Conservation (phyloP, 2,888 invertebrate species). For the Cistogaster globosa region DNA sequence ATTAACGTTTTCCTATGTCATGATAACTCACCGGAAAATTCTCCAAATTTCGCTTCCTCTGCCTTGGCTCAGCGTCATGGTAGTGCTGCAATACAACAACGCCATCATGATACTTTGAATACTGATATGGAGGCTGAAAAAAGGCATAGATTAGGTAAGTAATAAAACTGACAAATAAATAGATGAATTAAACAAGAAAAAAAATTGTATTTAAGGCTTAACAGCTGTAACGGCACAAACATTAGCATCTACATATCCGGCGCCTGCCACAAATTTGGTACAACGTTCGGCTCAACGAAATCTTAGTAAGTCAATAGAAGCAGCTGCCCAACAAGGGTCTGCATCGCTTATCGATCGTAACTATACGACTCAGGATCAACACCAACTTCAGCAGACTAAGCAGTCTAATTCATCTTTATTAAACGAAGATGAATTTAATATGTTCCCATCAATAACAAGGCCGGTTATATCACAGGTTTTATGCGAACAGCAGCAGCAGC, state of each 20-base stretch:
- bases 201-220: conserved; percentile 61
- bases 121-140: conserved; percentile 85
- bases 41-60: conserved; percentile 79
- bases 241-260: conserved; percentile 78
- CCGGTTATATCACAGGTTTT: conserved; percentile 77
- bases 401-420: conserved; percentile 66
- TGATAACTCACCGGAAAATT: conserved; percentile 86
- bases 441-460: conserved; percentile 78
- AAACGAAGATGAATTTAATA: conserved; percentile 75
- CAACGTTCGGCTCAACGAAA: conserved; percentile 82
- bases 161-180: neutral
- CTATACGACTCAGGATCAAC: conserved; percentile 74
- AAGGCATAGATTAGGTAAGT: conserved; percentile 82
- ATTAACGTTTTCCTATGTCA: conserved; percentile 98
- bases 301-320: conserved; percentile 82
- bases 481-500: conserved; percentile 62
- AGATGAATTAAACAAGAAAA: neutral
- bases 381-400: conserved; percentile 35
- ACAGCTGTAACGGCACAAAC: conserved; percentile 64
- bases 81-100: conserved; percentile 75
- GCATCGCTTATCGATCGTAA: conserved; percentile 55
- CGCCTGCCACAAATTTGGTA: conserved; percentile 69
- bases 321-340: conserved; percentile 77
- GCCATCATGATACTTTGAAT: conserved; percentile 85
- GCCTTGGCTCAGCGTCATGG: conserved; percentile 71